Evolutionary conservation across 2,888 invertebrate species (phyloP), one percentile per base, ranked within the genome.

Genomic region (Troides oblongomaculatus): DNA sequence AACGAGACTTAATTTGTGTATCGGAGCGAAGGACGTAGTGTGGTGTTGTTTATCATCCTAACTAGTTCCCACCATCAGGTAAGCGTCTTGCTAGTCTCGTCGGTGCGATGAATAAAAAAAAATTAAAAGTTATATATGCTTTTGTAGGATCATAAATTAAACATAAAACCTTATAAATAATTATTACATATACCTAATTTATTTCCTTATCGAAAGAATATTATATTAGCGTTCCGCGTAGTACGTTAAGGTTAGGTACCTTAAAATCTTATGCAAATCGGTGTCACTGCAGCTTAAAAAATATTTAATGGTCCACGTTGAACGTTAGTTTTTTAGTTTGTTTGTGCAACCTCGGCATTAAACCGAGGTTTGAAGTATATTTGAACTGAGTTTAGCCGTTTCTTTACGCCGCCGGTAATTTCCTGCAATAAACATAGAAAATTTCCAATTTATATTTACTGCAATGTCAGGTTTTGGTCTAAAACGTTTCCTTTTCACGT

Each of bases 331-430:
- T 62, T 65, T 21, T 62, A 58, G n/a, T 66, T 69, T 69, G 62
- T 69, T 65, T 65, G 12, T 62, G 18, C 62, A 62, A 57, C 64
- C 61, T 64, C 36, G 21, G 57, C 43, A 69, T 65, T 65, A 65
- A 30, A 69, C 65, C 43, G 64, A 60, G n/a, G 53, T 60, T 23
- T 65, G 46, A 30, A 64, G 61, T 69, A 36, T 58, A 64, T 61
- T 69, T 61, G 65, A 43, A 65, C 25, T 25, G 36, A 63, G 62
- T 43, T 62, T 46, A n/a, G 60, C 50, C 23, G 21, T 30, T 62
- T 64, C 17, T 36, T 53, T 53, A 21, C 7, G 30, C 62, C 67
- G 62, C 6, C 30, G 21, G 36, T 43, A 43, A 57, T 57, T 67
- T 43, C 46, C 18, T 23, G 61, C 46, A 61, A 58, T 58, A 25